phyloP scores from a whole-genome alignment of 2,113 vertebrate genomes.

The Ceuthmochares aereus region DNA sequence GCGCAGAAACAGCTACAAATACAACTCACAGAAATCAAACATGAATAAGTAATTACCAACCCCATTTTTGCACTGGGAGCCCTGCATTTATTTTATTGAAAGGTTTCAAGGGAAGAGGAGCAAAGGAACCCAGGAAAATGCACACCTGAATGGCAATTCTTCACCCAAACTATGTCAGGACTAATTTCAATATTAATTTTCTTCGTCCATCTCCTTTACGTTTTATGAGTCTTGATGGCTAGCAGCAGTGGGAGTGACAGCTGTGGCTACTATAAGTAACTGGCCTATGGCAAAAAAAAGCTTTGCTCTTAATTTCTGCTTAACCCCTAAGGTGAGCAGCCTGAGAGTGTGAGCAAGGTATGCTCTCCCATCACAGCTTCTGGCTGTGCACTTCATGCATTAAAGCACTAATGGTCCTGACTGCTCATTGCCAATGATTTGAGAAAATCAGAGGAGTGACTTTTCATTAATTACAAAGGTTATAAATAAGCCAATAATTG shows the following conservation, averaged over 20 bases:
- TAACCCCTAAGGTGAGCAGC: background rate
- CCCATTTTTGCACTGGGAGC: background rate
- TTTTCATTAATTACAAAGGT: background rate
- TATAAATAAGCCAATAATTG: background rate
- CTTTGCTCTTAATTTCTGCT: background rate
- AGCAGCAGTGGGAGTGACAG: background rate
- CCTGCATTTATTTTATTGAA: fast-evolving
- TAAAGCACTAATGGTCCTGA: background rate
- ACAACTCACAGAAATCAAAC: fast-evolving
- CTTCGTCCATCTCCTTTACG: no score
- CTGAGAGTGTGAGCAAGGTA: fast-evolving
- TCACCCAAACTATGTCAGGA: fast-evolving
- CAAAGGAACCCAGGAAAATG: fast-evolving
- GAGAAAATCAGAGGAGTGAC: background rate
- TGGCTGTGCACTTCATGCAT: background rate
- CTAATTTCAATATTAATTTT: background rate
- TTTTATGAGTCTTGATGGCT: background rate
- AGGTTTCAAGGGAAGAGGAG: fast-evolving
- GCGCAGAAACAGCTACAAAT: background rate
- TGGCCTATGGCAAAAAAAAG: background rate
- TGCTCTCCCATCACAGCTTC: background rate
- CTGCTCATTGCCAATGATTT: background rate
- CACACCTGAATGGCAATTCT: fast-evolving
- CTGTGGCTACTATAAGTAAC: background rate
- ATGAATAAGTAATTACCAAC: background rate